phyloP scores from a whole-genome alignment of 2,888 invertebrate genomes.

The Nephrotoma flavescens region DNA sequence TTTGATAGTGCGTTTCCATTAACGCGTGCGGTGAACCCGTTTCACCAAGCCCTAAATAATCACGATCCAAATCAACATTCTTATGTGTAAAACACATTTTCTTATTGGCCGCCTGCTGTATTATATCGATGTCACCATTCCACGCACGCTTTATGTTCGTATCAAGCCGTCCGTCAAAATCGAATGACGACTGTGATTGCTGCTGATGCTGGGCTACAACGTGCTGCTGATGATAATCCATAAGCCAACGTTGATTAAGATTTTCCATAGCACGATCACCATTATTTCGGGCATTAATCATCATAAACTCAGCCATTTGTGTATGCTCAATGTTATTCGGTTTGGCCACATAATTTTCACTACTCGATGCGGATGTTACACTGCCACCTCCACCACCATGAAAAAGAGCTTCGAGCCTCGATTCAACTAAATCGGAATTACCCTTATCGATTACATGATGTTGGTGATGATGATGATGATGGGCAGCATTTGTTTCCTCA shows the following conservation, averaged over 20 bases:
- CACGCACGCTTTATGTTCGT: constrained; percentile 12
- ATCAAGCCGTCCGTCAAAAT: constrained; percentile 8
- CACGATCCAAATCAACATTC: constrained; percentile 4
- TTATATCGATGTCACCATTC: constrained; percentile 14
- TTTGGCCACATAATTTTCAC: neutral
- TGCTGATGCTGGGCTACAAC: constrained; percentile 10
- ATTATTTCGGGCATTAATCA: neutral
- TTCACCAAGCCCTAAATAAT: constrained; percentile 6
- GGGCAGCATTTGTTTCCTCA: constrained; percentile 10
- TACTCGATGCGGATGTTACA: neutral
- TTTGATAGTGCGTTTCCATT: neutral
- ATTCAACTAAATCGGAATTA: constrained; percentile 23
- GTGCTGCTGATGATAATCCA: constrained; percentile 9
- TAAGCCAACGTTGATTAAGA: constrained; percentile 7
- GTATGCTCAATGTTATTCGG: neutral
- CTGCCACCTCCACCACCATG: constrained; percentile 15
- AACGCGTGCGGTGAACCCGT: neutral
- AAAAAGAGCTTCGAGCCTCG: constrained; percentile 29
- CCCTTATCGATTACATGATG: neutral
- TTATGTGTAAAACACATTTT: constrained; percentile 12
- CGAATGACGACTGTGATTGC: neutral
- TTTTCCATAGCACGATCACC: constrained; percentile 3
- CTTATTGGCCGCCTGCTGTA: constrained; percentile 11
- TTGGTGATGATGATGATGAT: neutral
- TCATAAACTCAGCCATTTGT: neutral